Conservation (phyloP, 2,113 vertebrate genomes). For the Pyxicephalus adspersus region DNA sequence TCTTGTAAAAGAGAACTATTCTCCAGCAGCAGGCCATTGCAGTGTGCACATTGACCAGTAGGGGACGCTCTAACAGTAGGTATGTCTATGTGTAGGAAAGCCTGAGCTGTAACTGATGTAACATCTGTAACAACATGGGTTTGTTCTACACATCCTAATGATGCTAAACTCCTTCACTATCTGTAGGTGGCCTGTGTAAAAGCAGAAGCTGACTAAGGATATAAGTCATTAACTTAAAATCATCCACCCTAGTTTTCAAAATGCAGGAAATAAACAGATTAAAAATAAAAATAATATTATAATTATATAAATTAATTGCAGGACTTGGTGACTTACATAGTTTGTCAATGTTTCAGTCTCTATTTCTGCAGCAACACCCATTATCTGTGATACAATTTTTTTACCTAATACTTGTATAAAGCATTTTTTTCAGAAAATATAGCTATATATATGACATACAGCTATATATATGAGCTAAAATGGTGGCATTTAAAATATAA, state of each 20-base stretch:
- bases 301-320: too few species aligned
- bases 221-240: neutral
- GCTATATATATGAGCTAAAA: too few species aligned
- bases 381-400: too few species aligned
- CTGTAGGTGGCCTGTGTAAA: slow-evolving; percentile 18
- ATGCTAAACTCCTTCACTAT: slow-evolving; percentile 9
- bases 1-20: too few species aligned
- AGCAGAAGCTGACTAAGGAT: neutral
- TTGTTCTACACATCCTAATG: neutral
- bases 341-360: too few species aligned
- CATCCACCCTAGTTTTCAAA: neutral
- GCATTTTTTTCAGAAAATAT: too few species aligned
- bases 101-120: slow-evolving; percentile 14
- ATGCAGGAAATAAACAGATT: neutral
- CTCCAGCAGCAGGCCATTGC: neutral
- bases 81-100: neutral
- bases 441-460: too few species aligned
- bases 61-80: slow-evolving; percentile 65
- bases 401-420: too few species aligned
- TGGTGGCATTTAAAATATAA: too few species aligned
- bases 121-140: slow-evolving; percentile 38
- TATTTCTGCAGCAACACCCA: too few species aligned
- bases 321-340: too few species aligned
- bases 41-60: slow-evolving; percentile 65
- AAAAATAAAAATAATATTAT: neutral